These are phyloP conservation scores for Amphipoea oculea DNA, from an alignment of 2,888 invertebrate species.

Conservation along the genomic window DNA sequence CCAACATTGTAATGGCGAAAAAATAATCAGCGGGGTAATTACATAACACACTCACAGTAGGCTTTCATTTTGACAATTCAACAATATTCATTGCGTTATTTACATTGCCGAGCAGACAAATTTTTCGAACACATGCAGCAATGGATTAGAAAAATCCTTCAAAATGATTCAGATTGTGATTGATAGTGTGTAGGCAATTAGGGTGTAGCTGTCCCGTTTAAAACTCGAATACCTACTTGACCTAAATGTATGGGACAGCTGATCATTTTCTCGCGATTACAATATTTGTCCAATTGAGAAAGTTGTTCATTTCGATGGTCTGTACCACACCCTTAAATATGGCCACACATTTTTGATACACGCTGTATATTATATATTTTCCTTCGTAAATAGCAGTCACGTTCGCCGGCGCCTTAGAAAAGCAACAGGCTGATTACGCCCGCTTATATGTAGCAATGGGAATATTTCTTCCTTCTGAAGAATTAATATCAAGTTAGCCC, in stretches of 20 bases:
- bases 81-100: too few relatives aligned
- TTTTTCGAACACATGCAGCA: too few relatives aligned
- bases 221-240: not conserved
- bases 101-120: too few relatives aligned
- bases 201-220: not conserved
- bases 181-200: too few relatives aligned
- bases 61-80: too few relatives aligned
- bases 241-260: not conserved
- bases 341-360: not conserved
- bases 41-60: too few relatives aligned
- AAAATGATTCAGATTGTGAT: too few relatives aligned
- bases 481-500: slow-evolving; percentile 21
- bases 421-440: slow-evolving; percentile 51
- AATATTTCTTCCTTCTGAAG: slow-evolving; percentile 26
- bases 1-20: too few relatives aligned
- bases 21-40: too few relatives aligned
- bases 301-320: not conserved
- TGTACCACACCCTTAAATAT: not conserved
- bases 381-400: slow-evolving; percentile 43
- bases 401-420: slow-evolving; percentile 11
- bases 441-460: slow-evolving; percentile 31
- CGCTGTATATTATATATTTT: slow-evolving; percentile 1
- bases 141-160: too few relatives aligned
- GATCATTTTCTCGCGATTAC: not conserved
- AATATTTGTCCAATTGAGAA: not conserved